Evolutionary conservation across 2,888 invertebrate species (phyloP).

Genomic region (Allygus modestus): DNA sequence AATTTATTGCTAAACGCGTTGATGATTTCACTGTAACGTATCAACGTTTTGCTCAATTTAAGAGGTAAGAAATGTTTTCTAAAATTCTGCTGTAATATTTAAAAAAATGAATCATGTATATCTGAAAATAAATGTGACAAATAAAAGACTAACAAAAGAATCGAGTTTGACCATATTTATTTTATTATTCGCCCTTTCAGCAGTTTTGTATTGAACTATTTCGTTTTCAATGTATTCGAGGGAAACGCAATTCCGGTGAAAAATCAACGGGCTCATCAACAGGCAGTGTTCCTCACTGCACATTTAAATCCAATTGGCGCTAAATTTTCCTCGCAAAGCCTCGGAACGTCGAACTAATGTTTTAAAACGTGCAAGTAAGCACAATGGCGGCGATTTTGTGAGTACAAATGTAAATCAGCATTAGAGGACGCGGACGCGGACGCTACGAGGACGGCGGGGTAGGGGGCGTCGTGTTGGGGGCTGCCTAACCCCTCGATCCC

Average conservation of each 20-base stretch:
- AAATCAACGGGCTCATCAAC: conserved; percentile 56
- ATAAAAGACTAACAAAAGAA: conserved; percentile 27
- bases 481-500: conserved; percentile 37
- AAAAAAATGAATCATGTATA: too few relatives aligned
- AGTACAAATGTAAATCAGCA: conserved; percentile 59
- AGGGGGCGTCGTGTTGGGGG: conserved; percentile 2
- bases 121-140: too few relatives aligned
- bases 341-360: conserved; percentile 59
- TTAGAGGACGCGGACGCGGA: conserved; percentile 17
- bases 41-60: too few relatives aligned
- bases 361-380: conserved; percentile 60
- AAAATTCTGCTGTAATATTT: too few relatives aligned
- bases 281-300: conserved; percentile 40
- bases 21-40: too few relatives aligned
- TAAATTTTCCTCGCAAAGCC: conserved; percentile 58
- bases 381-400: conserved; percentile 56
- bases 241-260: conserved; percentile 53
- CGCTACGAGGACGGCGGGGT: not conserved
- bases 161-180: not conserved
- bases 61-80: too few relatives aligned
- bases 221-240: conserved; percentile 45
- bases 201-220: conserved; percentile 48
- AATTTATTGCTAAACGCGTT: too few relatives aligned
- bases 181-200: conserved; percentile 6
- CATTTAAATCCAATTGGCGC: conserved; percentile 58